These are phyloP conservation scores for Coenonympha arcania DNA, from an alignment of 2,888 invertebrate genomes.

Conservation along the genomic window DNA sequence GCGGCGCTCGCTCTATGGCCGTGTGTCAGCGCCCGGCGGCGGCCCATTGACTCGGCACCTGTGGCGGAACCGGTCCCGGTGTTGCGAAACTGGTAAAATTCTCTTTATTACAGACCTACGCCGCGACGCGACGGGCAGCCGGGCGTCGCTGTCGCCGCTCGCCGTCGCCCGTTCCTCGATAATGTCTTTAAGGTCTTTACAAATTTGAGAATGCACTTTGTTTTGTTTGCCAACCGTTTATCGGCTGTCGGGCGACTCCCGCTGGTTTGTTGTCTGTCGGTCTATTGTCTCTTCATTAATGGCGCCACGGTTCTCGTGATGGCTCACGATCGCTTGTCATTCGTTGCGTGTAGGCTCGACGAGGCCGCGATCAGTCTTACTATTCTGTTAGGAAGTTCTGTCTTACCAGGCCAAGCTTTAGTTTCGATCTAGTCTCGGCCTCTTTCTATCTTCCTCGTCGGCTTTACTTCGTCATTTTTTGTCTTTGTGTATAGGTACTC, in stretches of 20 bases:
- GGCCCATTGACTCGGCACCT: conserved; percentile 55
- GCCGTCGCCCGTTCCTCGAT: conserved; percentile 37
- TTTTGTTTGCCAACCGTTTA: conserved; percentile 12
- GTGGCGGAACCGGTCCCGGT: conserved; percentile 56
- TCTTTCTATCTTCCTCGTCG: too few species aligned
- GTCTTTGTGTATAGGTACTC: too few species aligned
- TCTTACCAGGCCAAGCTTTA: too few species aligned
- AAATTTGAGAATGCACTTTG: conserved; percentile 20
- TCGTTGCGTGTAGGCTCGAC: background rate
- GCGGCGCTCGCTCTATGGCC: conserved; percentile 36
- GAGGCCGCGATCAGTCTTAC: too few species aligned
- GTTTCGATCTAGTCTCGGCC: too few species aligned
- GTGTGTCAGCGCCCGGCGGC: conserved; percentile 39
- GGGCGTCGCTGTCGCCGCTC: conserved; percentile 38
- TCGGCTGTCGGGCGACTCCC: conserved; percentile 8
- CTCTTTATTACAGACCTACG: conserved; percentile 38
- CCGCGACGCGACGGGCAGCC: conserved; percentile 31
- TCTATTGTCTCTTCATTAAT: conserved; percentile 12
- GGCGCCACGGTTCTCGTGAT: conserved; percentile 4
- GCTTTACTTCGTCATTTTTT: too few species aligned
- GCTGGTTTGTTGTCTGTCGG: conserved; percentile 11
- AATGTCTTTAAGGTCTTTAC: conserved; percentile 27
- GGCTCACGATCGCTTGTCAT: background rate
- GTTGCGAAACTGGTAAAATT: conserved; percentile 59
- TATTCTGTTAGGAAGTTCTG: too few species aligned